Conservation (phyloP, 2,113 vertebrate genomes). For the Tetraodon nigroviridis region DNA sequence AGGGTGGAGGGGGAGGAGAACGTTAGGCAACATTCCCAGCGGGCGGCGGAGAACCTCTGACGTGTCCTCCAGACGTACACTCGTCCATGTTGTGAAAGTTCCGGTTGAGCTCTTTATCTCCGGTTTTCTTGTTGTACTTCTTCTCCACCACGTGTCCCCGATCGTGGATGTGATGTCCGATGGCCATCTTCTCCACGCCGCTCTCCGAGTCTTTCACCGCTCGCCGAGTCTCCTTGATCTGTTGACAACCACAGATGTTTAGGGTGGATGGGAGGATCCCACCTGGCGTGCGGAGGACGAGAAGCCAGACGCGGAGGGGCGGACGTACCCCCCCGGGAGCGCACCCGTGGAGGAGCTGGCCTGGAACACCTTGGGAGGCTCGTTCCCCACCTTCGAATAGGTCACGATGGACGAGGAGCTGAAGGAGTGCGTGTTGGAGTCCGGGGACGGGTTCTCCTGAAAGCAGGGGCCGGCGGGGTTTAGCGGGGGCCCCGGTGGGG, state of each 20-base stretch:
- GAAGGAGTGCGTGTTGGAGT: slow-evolving; percentile 80
- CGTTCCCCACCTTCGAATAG: slow-evolving; percentile 86
- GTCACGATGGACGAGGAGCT: slow-evolving; percentile 90
- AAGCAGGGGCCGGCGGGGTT: slow-evolving; percentile 11
- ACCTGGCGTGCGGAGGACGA: background rate
- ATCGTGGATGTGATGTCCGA: slow-evolving; percentile 91
- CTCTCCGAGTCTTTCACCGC: slow-evolving; percentile 89
- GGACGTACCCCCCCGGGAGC: slow-evolving; percentile 90
- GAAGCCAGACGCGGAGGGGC: background rate
- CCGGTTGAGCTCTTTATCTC: slow-evolving; percentile 87
- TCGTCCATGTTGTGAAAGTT: slow-evolving; percentile 95
- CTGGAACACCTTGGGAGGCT: slow-evolving; percentile 89
- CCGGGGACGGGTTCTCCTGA: slow-evolving; percentile 78
- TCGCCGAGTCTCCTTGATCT: slow-evolving; percentile 88
- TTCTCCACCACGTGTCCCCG: slow-evolving; percentile 85
- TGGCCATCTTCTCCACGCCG: slow-evolving; percentile 86
- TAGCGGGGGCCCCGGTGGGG: no score
- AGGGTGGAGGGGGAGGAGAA: slow-evolving; percentile 13
- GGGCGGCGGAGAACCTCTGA: no score
- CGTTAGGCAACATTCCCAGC: slow-evolving; percentile 5
- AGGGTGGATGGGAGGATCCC: background rate
- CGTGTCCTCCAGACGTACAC: slow-evolving; percentile 67
- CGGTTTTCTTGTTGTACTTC: slow-evolving; percentile 84
- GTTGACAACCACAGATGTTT: background rate
- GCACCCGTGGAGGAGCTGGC: slow-evolving; percentile 80